Evolutionary conservation across 2,113 vertebrate species (phyloP), one percentile per base, ranked within the genome.

Genomic region (Mastomys coucha): DNA sequence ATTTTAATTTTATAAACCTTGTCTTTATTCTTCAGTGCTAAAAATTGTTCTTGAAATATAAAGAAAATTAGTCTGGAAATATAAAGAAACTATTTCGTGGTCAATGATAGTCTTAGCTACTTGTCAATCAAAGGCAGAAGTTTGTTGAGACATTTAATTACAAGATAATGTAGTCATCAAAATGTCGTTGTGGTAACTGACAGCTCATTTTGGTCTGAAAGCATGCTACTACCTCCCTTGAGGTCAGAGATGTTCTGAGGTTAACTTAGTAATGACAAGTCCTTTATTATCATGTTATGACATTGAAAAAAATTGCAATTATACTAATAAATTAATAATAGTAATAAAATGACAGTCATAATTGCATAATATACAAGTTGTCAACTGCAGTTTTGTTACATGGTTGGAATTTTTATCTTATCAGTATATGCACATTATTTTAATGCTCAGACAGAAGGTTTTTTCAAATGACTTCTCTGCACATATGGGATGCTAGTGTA

Each of bases 61-160:
- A 98, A 98, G 97, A 98, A 98, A 98, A 98, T 98, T 98, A 98
- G 98, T 98, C 97, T 98, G 97, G 96, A 98, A 99, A 98, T 98
- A 99, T 98, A 98, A 98, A 99, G 97, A 98, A 98, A 99, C 96
- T 99, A 98, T 98, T 98, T 98, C 98, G 98, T 99, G 98, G 98
- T 99, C 99, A 99, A 98, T 98, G 98, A 98, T 98, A 98, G 98
- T 98, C 98, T 98, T 99, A 98, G 98, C 98, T 98, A 98, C 97
- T 98, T 99, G 99, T 99, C 99, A 99, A 98, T 99, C 99, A 99
- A 98, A 98, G 98, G 96, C 97, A 98, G 97, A 99, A 98, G 98
- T 99, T 99, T 99, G 98, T 98, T 98, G 98, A 99, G 98, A 98
- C 98, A 99, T 98, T 99, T 99, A 99, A 99, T 99, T 99, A 99